phyloP scores from a whole-genome alignment of 2,888 invertebrate genomes.

The Sialis fuliginosa region DNA sequence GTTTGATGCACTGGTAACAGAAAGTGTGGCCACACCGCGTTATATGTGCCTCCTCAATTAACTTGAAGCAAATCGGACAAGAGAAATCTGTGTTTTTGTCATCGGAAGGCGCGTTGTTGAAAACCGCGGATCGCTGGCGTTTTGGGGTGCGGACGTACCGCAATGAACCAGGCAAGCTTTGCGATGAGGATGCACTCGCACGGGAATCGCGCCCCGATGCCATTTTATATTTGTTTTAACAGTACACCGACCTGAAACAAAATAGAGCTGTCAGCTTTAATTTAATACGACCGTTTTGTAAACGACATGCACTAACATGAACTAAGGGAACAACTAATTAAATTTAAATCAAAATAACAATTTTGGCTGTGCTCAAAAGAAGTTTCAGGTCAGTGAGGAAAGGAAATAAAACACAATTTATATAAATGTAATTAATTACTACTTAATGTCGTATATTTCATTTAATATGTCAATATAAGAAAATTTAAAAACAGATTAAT shows the following conservation, averaged over 20 bases:
- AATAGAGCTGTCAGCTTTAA: constrained; percentile 8
- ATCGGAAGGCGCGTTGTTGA: constrained; percentile 37
- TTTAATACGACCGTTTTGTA: not conserved
- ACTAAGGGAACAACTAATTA: not conserved
- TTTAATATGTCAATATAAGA: too few species aligned
- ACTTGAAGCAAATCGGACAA: constrained; percentile 77
- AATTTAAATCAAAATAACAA: not conserved
- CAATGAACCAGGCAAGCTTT: constrained; percentile 24
- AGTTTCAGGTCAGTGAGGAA: constrained; percentile 7
- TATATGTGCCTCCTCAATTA: constrained; percentile 78
- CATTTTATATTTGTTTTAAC: constrained; percentile 14
- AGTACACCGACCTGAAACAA: constrained; percentile 38
- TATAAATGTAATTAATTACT: too few species aligned
- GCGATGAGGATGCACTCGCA: constrained; percentile 25
- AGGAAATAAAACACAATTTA: constrained; percentile 1
- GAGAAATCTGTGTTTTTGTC: constrained; percentile 41
- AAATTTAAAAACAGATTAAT: too few species aligned
- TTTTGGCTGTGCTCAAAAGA: not conserved
- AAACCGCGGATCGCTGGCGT: constrained; percentile 29
- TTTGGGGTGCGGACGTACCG: constrained; percentile 28
- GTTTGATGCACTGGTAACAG: constrained; percentile 64
- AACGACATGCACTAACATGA: too few species aligned
- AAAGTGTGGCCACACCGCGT: constrained; percentile 87
- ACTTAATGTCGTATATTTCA: too few species aligned
- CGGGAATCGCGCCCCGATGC: constrained; percentile 26